Evolutionary conservation across 2,888 invertebrate species (phyloP), one percentile per base, ranked within the genome.

Genomic region (Orthosia gothica): DNA sequence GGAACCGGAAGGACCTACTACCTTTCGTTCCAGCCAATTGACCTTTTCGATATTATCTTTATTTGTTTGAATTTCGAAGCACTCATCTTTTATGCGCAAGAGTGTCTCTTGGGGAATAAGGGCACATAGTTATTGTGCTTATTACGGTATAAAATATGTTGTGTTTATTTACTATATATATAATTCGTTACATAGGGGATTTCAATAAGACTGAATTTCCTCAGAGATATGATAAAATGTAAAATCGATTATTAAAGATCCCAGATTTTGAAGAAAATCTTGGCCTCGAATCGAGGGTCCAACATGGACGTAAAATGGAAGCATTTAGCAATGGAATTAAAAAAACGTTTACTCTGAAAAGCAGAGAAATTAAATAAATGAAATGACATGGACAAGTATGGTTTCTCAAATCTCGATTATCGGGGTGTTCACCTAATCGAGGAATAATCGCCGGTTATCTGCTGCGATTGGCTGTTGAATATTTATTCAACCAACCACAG

Each of bases 61-160:
- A 47, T 63, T 63, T n/a, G n/a, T 81, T 63, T 57, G 40, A 66
- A 66, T 50, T 45, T 66, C 13, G 62, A 79, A 69, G 50, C 12
- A 40, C 32, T 74, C 11, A 11, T 40, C 16, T 52, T 47, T 72
- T 15, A 23, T 61, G 74, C 49, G 59, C 45, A 23, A 11, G 55
- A 68, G 18, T 72, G 13, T 50, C 23, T 40, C 18, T 57, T n/a
- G 45, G 50, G 23, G 12, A 57, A 49, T 23, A 58, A 16, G 3
- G 9, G 9, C 26, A 40, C 2, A 2, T 23, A 12, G 16, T 12
- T 45, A n/a, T 45, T 57, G 49, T 49, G 13, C 15, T 11, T 16
- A 18, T 20, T 20, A 0, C 32, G 11, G 32, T 11, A 49, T 26
- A 45, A 2, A 26, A 11, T 12, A 49, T 20, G 26, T 20, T 4